Evolutionary conservation across 2,113 vertebrate species (phyloP), one percentile per base, ranked within the genome.

Genomic region (Struthio camelus): DNA sequence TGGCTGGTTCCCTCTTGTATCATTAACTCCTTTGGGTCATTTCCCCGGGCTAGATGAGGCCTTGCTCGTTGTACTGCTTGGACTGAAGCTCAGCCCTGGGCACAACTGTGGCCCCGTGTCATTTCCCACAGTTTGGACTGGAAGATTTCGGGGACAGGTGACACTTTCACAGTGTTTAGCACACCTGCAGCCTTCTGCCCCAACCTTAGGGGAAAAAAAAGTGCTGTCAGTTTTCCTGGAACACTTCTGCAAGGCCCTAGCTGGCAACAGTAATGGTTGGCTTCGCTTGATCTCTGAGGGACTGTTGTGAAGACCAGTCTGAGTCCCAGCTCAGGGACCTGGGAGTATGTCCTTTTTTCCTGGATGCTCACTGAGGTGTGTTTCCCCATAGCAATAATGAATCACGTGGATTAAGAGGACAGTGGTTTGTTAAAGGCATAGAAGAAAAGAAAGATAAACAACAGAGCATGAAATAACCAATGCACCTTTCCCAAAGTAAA

Each of bases 91-190:
- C 34, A 32, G 38, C 75, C 19, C 48, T 72, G 16, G 32, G 62
- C 51, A 92, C 44, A 86, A 77, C 0, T 56, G 58, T 51, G n/a
- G 66, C 22, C 28, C 27, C 1, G 0, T n/a, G n/a, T 67, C 0
- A 61, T 73, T 65, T 89, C 22, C 44, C 48, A 65, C 6, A 25
- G 25, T 58, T 71, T 44, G 18, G n/a, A 77, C 19, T 67, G 48
- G 19, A 77, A 10, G 3, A 9, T 77, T 94, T 32, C 11, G 20
- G 18, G 82, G 44, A 83, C 28, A 36, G 54, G 40, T 78, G 36
- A 65, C 81, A 67, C n/a, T 90, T 72, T 85, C 36, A 77, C 27
- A 22, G 40, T 0, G 0, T 23, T 82, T 58, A 70, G 71, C 53
- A 61, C 27, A 84, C 54, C 54, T 73, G 30, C 48, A 90, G 53